Conservation (phyloP, 2,797 vertebrate genomes). For the Naso thynnoides region DNA sequence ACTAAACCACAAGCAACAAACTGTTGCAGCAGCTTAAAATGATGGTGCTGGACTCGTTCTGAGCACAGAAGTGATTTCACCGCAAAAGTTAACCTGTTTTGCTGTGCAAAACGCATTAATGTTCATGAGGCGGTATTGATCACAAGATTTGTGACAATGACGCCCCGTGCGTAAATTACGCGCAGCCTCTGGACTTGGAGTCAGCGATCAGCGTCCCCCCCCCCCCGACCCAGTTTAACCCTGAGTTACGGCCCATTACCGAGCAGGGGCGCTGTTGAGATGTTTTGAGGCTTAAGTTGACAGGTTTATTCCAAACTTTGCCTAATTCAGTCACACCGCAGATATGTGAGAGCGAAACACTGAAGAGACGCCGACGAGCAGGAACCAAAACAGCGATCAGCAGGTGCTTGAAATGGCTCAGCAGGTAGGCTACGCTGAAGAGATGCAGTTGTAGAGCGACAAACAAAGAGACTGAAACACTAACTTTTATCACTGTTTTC, state of each 20-base stretch:
- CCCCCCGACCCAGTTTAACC: too few relatives aligned
- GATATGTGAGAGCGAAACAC: constrained; percentile 17
- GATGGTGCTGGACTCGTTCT: too few relatives aligned
- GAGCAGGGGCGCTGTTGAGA: constrained; percentile 56
- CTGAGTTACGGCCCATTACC: neutral
- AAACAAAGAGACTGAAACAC: neutral
- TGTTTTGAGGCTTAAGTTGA: constrained; percentile 3
- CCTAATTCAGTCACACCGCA: constrained; percentile 4
- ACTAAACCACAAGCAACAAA: too few relatives aligned
- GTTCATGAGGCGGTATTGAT: too few relatives aligned
- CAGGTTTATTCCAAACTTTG: neutral
- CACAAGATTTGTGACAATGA: neutral
- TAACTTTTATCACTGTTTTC: neutral
- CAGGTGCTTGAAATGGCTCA: constrained; percentile 60
- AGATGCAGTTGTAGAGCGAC: neutral
- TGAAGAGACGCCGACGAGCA: constrained; percentile 14
- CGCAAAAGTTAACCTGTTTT: neutral
- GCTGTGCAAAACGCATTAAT: too few relatives aligned
- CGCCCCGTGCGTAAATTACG: neutral
- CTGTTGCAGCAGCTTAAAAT: too few relatives aligned
- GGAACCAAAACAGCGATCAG: constrained; percentile 5
- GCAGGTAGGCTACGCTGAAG: constrained; percentile 59
- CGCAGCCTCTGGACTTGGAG: neutral
- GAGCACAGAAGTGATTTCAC: neutral
- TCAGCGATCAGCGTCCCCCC: too few relatives aligned